Conservation (phyloP, 2,888 invertebrate genomes). For the Hypselothyrea guttata region DNA sequence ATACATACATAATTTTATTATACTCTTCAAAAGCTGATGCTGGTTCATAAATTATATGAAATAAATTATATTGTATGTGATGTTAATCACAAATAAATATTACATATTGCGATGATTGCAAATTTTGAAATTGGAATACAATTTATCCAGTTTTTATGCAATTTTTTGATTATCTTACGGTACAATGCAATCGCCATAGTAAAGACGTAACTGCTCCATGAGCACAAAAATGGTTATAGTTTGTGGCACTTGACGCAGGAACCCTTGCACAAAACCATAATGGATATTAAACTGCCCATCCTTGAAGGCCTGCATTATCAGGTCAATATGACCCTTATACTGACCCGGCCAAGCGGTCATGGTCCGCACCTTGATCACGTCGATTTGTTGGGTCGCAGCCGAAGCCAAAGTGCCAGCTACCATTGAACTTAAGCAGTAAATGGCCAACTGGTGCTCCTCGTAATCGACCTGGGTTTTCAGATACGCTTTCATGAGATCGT, state of each 20-base stretch:
- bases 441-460: conserved; percentile 91
- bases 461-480: conserved; percentile 85
- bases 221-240: conserved; percentile 83
- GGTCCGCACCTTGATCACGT: conserved; percentile 97
- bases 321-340: conserved; percentile 88
- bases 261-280: conserved; percentile 97
- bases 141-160: no score
- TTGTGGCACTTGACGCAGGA: conserved; percentile 96
- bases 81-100: no score
- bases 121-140: no score
- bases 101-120: no score
- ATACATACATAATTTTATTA: no score
- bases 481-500: conserved; percentile 89
- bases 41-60: no score
- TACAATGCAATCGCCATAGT: no score
- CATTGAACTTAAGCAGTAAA: conserved; percentile 94
- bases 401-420: conserved; percentile 86
- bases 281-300: conserved; percentile 96
- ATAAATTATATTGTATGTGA: no score
- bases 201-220: no score
- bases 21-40: no score
- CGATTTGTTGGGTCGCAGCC: conserved; percentile 94
- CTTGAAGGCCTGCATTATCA: conserved; percentile 92
- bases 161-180: no score
- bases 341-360: conserved; percentile 98